phyloP scores from a whole-genome alignment of 53 echinoderm and acorn worm genomes.

The Luidia sarsii region DNA sequence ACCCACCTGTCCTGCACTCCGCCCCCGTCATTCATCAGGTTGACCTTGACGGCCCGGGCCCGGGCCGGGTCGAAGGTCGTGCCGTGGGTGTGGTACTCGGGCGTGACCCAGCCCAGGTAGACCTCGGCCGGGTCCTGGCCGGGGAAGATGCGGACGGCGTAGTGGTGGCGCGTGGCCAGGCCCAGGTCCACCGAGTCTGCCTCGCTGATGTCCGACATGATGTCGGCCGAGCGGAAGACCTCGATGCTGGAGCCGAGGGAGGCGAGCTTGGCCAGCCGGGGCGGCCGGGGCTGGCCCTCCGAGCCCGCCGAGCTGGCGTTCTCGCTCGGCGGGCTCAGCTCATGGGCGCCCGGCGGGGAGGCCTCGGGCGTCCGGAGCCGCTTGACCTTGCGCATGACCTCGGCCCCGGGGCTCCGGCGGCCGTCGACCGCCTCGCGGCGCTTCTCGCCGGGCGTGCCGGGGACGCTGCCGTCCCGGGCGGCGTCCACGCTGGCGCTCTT shows the following conservation, averaged over 20 bases:
- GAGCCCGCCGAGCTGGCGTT: conserved; percentile 63
- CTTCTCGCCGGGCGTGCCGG: too few species aligned
- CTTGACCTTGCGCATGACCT: conserved; percentile 62
- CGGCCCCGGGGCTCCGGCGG: conserved; percentile 70
- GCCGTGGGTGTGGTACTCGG: conserved; percentile 81
- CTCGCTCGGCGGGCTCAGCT: conserved; percentile 65
- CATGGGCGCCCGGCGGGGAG: conserved; percentile 75
- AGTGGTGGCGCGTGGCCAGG: conserved; percentile 74
- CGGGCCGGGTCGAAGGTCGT: conserved; percentile 69
- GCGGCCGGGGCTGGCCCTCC: conserved; percentile 68
- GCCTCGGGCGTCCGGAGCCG: conserved; percentile 76
- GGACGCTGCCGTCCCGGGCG: conserved; percentile 49
- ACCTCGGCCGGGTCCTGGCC: conserved; percentile 90
- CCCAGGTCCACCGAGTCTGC: conserved; percentile 85
- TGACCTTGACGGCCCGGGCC: conserved; percentile 87
- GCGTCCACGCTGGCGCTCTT: conserved; percentile 96
- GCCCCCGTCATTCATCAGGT: conserved; percentile 82
- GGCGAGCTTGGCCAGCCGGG: conserved; percentile 70
- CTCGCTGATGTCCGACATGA: conserved; percentile 97
- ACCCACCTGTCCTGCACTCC: conserved; percentile 94
- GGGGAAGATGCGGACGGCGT: conserved; percentile 82
- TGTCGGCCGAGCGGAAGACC: conserved; percentile 83
- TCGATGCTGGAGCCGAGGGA: conserved; percentile 95
- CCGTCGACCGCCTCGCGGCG: too few species aligned
- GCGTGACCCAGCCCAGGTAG: conserved; percentile 95